These are phyloP conservation scores for Flexamia atlantica DNA, from an alignment of 2,888 invertebrate species.

Conservation along the genomic window DNA sequence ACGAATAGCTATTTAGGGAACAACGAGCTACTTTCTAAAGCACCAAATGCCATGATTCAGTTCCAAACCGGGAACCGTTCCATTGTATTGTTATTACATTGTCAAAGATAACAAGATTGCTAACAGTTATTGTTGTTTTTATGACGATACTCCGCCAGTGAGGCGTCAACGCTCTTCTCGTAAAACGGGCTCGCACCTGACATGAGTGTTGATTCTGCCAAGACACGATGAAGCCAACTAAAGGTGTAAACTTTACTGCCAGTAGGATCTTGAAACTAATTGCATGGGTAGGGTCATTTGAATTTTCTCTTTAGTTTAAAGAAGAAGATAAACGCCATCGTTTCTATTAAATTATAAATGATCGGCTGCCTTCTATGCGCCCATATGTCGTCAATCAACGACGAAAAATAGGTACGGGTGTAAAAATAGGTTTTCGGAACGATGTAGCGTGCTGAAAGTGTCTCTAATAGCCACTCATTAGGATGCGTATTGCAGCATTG, in stretches of 20 bases:
- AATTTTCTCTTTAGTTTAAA: no score
- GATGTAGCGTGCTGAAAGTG: no score
- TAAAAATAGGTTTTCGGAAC: no score
- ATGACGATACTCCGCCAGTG: constrained; percentile 16
- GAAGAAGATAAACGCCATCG: no score
- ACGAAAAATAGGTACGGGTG: no score
- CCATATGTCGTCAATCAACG: no score
- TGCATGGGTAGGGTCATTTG: no score
- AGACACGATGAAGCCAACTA: neutral
- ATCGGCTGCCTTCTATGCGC: no score
- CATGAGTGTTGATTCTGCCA: neutral
- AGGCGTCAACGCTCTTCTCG: constrained; percentile 18
- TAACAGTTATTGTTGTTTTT: constrained; percentile 38
- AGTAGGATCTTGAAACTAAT: neutral
- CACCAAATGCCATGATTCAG: neutral
- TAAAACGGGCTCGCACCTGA: neutral
- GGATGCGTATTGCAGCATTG: no score
- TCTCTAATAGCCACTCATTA: no score
- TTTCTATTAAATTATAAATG: no score
- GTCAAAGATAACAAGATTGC: constrained; percentile 43
- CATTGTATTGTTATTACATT: constrained; percentile 1
- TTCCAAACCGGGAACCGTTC: neutral
- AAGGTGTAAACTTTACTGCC: neutral
- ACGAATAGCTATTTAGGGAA: neutral
- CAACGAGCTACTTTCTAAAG: neutral